phyloP scores from a whole-genome alignment of 2,113 vertebrate genomes.

The Thunnus thynnus region DNA sequence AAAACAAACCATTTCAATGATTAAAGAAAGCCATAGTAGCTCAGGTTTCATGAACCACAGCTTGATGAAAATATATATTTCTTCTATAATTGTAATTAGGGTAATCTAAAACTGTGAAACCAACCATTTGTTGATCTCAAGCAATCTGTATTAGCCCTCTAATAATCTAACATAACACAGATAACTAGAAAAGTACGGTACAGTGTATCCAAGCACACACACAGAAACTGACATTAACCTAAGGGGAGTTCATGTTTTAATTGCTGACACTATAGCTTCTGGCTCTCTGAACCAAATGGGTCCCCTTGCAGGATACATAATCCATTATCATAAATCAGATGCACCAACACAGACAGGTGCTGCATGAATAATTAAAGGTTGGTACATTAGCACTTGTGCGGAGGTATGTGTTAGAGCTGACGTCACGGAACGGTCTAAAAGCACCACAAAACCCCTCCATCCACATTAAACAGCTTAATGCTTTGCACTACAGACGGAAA shows the following conservation, averaged over 20 bases:
- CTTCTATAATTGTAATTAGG: not conserved
- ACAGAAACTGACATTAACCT: conserved; percentile 61
- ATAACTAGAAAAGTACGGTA: conserved; percentile 15
- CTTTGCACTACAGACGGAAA: conserved; percentile 52
- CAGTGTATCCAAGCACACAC: conserved; percentile 17
- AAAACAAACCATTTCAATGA: not conserved
- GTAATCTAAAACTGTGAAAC: not conserved
- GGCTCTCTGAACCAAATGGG: conserved; percentile 78
- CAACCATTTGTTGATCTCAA: not conserved
- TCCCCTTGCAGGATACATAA: conserved; percentile 81
- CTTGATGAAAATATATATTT: not conserved
- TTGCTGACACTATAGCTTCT: conserved; percentile 83
- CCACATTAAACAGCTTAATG: conserved; percentile 68
- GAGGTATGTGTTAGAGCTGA: conserved; percentile 69
- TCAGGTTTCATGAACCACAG: no score
- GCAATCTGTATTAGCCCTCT: not conserved
- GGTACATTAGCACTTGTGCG: conserved; percentile 80
- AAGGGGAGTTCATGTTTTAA: conserved; percentile 76
- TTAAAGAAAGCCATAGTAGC: no score
- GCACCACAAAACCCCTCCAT: conserved; percentile 64
- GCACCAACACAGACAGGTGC: conserved; percentile 82
- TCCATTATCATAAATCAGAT: conserved; percentile 87
- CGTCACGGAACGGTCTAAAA: conserved; percentile 70
- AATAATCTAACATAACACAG: conserved; percentile 1
- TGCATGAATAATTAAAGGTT: conserved; percentile 87